Conservation (phyloP, 2,797 vertebrate genomes). For the Falco naumanni region DNA sequence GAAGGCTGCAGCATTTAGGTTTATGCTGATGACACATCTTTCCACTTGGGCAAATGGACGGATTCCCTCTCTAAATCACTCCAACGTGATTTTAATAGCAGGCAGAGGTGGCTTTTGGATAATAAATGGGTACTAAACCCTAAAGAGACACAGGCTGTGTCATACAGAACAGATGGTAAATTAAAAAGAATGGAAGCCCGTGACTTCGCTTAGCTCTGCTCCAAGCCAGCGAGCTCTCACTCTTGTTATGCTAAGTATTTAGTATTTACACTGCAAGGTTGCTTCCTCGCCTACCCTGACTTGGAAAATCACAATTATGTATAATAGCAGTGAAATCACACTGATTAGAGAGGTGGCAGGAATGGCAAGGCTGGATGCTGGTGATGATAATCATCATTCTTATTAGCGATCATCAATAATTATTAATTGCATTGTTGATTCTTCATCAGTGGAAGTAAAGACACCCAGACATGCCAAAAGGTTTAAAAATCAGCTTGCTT, state of each 20-base stretch:
- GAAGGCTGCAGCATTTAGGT: conserved; percentile 33
- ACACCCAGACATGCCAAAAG: conserved; percentile 47
- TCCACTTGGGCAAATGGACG: conserved; percentile 67
- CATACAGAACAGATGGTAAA: conserved; percentile 80
- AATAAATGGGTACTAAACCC: conserved; percentile 78
- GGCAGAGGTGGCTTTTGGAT: conserved; percentile 75
- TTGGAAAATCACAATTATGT: conserved; percentile 70
- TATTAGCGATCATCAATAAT: conserved; percentile 66
- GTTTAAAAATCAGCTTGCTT: conserved; percentile 55
- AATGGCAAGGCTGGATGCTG: conserved; percentile 27
- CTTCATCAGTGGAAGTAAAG: conserved; percentile 40
- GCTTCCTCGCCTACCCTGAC: conserved; percentile 44
- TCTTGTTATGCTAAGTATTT: conserved; percentile 72
- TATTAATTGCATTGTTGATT: conserved; percentile 68
- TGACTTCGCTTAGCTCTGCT: conserved; percentile 54
- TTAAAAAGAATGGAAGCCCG: conserved; percentile 71
- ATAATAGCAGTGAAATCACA: conserved; percentile 40
- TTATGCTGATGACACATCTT: conserved; percentile 65
- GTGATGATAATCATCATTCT: conserved; percentile 60
- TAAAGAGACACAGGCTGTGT: conserved; percentile 73
- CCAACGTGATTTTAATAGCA: conserved; percentile 74
- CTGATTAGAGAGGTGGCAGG: conserved; percentile 66
- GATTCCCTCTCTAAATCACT: conserved; percentile 76
- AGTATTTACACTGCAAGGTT: conserved; percentile 71
- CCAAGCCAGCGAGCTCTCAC: conserved; percentile 48